Base-by-base conservation (phyloP, 2,797 vertebrate species). In the Poecilia gillii region DNA sequence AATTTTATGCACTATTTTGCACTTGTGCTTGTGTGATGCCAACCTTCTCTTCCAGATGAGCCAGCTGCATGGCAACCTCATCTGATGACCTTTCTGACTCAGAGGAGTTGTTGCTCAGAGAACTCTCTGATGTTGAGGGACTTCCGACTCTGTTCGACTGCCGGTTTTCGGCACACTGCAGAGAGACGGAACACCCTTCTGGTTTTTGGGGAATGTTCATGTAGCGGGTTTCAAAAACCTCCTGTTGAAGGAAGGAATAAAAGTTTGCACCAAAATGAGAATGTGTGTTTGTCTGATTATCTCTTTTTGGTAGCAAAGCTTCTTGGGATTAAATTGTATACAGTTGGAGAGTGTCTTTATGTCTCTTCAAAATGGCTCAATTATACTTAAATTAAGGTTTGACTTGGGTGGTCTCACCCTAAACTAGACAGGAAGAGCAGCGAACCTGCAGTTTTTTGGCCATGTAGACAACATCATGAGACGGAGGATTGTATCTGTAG, bases 381-480 rank as follows among this genome's bases (percentile, higher is more conserved):
- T 49, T 6, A 20, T 6, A 53, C 51, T 53, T 25, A 23, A 23
- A 25, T 25, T 23, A 11, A 8, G 23, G 51, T n/a, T 11, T 55
- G 11, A 36, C 23, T 3, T 23, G 13, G 36, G 11, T 25, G 39
- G 9, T 41, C 39, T 13, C 9, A 25, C 7, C 9, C 23, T 39
- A 39, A 20, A 73, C 5, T 8, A 66, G 36, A 36, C 20, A 28
- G 23, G 13, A 43, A 4, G 8, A 53, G 57, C 23, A 62, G 72
- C 43, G 20, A 85, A 99, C 98, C 97, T 99, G 98, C 66, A 99
- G 95, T 89, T 96, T 97, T 90, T 96, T 96, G 84, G 97, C 98
- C 98, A 98, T 97, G 73, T 84, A 77, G 74, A 97, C 97, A n/a
- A 98, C 94, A 88, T 98, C 96, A 64, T 96, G 94, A 16, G 96